A percentile compares a stretch with the other conserved stretches of the same genome.
Conservation (phyloP, 2,888 invertebrate genomes). For the Busseola fusca region DNA sequence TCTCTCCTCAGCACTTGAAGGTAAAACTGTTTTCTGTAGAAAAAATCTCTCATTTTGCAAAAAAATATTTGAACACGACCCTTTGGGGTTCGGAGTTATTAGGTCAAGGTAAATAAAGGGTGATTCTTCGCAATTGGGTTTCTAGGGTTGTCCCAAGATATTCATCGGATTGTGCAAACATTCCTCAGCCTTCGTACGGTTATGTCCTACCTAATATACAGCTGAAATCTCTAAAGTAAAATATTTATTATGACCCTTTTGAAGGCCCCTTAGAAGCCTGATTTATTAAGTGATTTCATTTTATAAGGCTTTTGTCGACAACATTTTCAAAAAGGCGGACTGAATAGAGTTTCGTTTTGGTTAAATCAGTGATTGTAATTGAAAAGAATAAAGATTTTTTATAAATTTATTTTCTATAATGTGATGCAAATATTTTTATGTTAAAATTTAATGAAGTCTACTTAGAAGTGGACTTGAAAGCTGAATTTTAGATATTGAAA, state of each 20-base stretch:
- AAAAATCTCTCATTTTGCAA: slow-evolving; percentile 63
- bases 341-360: background rate
- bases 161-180: slow-evolving; percentile 65
- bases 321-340: slow-evolving; percentile 1
- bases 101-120: slow-evolving; percentile 77
- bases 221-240: slow-evolving; percentile 15
- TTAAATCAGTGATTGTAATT: background rate
- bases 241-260: slow-evolving; percentile 24
- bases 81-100: slow-evolving; percentile 71
- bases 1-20: slow-evolving; percentile 25
- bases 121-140: slow-evolving; percentile 70
- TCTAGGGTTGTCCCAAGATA: slow-evolving; percentile 67
- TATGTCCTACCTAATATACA: slow-evolving; percentile 23
- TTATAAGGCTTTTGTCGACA: background rate
- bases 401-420: background rate
- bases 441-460: background rate
- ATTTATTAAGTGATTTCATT: background rate
- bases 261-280: background rate
- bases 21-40: slow-evolving; percentile 54
- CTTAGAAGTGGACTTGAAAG: background rate
- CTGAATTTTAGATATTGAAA: background rate
- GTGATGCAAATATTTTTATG: background rate
- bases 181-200: slow-evolving; percentile 40
- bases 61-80: slow-evolving; percentile 72
- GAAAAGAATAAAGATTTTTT: slow-evolving; percentile 5